phyloP scores from a whole-genome alignment of 2,888 invertebrate genomes.

The Tetragonula carbonaria region DNA sequence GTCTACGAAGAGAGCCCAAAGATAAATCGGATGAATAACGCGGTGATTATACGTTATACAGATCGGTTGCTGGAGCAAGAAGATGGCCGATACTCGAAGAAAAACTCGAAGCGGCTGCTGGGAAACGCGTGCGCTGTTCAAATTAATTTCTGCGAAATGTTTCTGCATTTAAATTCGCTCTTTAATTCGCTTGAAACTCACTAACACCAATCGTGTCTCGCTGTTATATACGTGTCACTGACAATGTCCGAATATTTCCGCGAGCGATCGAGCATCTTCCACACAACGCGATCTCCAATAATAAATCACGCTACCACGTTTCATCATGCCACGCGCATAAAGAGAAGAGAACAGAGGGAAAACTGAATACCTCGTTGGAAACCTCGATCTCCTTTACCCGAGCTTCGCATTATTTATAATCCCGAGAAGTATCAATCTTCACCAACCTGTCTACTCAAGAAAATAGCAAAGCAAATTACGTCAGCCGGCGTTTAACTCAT shows the following conservation, averaged over 20 bases:
- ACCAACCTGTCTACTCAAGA: neutral
- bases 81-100: neutral
- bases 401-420: neutral
- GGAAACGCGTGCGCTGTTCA: too few species aligned
- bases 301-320: too few species aligned
- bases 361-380: neutral
- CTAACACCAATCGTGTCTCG: too few species aligned
- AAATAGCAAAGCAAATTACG: neutral
- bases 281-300: too few species aligned
- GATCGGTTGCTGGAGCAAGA: too few species aligned
- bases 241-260: too few species aligned
- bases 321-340: neutral
- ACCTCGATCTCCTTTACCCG: neutral
- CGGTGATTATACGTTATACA: neutral
- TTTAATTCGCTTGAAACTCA: too few species aligned
- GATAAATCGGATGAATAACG: conserved; percentile 10
- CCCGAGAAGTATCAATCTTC: neutral
- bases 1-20: neutral
- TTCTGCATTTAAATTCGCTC: too few species aligned
- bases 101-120: neutral
- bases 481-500: too few species aligned
- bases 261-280: too few species aligned
- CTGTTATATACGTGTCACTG: too few species aligned
- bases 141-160: too few species aligned
- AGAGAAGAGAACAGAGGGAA: neutral